Evolutionary conservation across 2,113 vertebrate species (phyloP), one percentile per base, ranked within the genome.

Genomic region (Symphodus melops): DNA sequence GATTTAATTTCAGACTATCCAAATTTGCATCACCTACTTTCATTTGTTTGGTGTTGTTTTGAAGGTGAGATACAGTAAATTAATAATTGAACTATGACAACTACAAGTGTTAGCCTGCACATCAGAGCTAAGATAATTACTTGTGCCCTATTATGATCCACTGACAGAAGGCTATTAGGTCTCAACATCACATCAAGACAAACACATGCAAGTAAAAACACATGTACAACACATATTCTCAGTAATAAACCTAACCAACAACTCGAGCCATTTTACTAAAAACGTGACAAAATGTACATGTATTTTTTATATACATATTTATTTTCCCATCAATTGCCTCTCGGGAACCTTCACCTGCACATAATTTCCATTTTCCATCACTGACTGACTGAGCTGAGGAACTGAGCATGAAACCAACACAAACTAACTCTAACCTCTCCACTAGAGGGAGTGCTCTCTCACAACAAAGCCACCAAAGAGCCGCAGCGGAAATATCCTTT

Each of bases 391-490:
- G 60, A 71, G 82, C 70, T 87, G 75, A 63, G 76, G 66, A 75
- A 37, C 28, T 71, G 65, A 56, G 69, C 63, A 58, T 68, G 23
- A 66, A 88, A 65, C 63, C 69, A 66, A 81, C 84, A 81, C 33
- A 25, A 69, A 85, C 68, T 70, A 72, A 69, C 79, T 84, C 79
- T 44, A 49, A 77, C 76, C 81, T 89, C 83, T 88, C 94, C 94
- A 93, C 94, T 94, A 94, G 94, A 94, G 94, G 94, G 94, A 88
- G 93, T 75, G 85, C 90, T 91, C 69, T 88, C 83, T 94, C 93
- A 91, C 90, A 86, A 83, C 87, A 89, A 86, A 79, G 80, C 81
- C 83, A 87, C 77, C 52, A 57, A 76, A 64, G 77, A 83, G 51
- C 90, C 84, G 75, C 84, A 88, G 72, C 64, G 74, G 73, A 88